A percentile compares a stretch with the other conserved stretches of the same genome.
Conservation (phyloP, 2,113 vertebrate species). For the Zosterops borbonicus region DNA sequence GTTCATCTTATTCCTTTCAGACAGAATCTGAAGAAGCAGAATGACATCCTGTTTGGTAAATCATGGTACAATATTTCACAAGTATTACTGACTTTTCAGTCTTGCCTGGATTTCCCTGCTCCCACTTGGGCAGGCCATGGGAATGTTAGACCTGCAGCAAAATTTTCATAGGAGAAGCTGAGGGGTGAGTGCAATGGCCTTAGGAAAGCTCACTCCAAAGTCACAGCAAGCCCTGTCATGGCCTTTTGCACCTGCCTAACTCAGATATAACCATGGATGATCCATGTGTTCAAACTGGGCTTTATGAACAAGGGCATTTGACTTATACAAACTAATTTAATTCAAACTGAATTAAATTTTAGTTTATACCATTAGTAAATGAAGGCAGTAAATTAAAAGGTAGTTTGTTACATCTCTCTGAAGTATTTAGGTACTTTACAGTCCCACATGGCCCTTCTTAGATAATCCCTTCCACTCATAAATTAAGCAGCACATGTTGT, state of each 20-base stretch:
- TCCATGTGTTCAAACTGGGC: neutral
- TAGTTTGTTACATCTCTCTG: neutral
- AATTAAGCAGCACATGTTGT: neutral
- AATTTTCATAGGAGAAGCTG: neutral
- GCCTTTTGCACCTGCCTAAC: neutral
- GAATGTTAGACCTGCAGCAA: neutral
- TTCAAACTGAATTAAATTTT: conserved; percentile 22
- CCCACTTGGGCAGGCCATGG: neutral
- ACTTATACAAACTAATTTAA: conserved; percentile 36
- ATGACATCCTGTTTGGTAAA: neutral
- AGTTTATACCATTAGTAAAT: neutral
- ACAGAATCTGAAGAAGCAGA: neutral
- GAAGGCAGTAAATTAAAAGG: neutral
- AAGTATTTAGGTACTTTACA: neutral
- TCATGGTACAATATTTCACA: neutral
- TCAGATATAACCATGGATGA: neutral
- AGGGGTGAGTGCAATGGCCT: neutral
- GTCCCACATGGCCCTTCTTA: neutral
- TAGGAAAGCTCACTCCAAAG: neutral
- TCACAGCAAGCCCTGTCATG: neutral
- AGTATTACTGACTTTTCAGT: neutral
- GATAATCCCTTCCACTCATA: neutral
- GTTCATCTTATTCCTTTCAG: neutral
- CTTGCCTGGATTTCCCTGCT: neutral
- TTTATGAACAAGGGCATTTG: conserved; percentile 42